Evolutionary conservation across 2,797 vertebrate genomes (phyloP).

Genomic region (Chelonia mydas): DNA sequence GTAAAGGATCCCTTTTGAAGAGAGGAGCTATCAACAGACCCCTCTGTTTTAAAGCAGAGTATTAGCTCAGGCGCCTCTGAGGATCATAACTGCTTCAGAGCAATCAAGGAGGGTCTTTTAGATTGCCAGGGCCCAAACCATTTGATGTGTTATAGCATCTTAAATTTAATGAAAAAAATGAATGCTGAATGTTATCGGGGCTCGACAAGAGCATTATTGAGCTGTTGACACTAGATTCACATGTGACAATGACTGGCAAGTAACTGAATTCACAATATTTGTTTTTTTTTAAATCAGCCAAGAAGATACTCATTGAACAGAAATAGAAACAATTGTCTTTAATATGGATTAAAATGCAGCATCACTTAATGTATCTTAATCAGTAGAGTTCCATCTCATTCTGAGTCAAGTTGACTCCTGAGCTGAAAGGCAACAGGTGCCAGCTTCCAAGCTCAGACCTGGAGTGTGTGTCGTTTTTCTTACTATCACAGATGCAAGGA

Average conservation of each 20-base stretch:
- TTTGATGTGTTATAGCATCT: not conserved
- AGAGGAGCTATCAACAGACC: too few relatives aligned
- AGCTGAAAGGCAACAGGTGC: not conserved
- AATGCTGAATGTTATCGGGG: not conserved
- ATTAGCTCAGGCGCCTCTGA: not conserved
- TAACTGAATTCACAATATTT: not conserved
- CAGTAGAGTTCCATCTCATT: not conserved
- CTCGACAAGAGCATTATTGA: not conserved
- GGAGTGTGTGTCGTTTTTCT: not conserved
- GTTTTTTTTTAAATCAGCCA: not conserved
- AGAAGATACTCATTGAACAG: not conserved
- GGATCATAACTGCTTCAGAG: not conserved
- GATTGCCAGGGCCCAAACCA: not conserved
- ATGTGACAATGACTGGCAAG: not conserved
- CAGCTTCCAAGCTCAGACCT: not conserved
- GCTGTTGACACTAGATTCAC: not conserved
- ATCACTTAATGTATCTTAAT: not conserved
- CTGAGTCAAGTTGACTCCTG: not conserved
- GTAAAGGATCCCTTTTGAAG: too few relatives aligned
- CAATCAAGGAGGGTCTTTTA: not conserved
- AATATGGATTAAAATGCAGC: not conserved
- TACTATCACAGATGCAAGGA: not conserved
- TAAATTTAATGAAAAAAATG: not conserved
- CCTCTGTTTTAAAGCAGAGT: not conserved
- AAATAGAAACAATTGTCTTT: not conserved